Evolutionary conservation across 2,888 invertebrate species (phyloP), one percentile per base, ranked within the genome.

Genomic region (Scaptomyza cyrtandrae): DNA sequence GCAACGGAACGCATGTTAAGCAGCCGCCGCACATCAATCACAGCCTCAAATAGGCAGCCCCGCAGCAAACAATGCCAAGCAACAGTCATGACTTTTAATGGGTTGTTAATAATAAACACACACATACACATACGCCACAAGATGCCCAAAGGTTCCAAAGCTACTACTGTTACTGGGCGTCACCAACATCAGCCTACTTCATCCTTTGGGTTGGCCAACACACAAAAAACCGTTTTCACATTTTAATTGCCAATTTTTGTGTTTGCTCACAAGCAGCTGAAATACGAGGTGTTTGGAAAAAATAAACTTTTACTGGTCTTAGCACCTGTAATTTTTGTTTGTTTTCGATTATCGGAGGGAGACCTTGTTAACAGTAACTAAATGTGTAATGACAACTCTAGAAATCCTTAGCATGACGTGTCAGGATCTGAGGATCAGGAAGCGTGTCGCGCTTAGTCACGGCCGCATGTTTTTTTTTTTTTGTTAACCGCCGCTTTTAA

Each of bases 11-110:
- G 24, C 24, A 64, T 62, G 65, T 56, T 58, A 62, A 63, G n/a
- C 75, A 69, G 65, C 62, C 70, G 74, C 81, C 71, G 75, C 29
- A 81, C 82, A 83, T 83, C 83, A 83, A 83, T 83, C 83, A 86
- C 75, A 52, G 73, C 65, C 65, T 64, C 83, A 78, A 82, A 82
- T 86, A 82, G 86, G 84, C 69, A 69, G 68, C 66, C 68, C 29
- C 46, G 10, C 13, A 11, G 33, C 33, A 13, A 50, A 16, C 89
- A 89, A 89, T 69, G 79, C 75, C 80, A 77, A 78, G 76, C 81
- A 73, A 84, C 75, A 89, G 90, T 89, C 89, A 89, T 80, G 84
- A 68, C 77, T 87, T 89, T 89, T 89, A 89, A 89, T 88, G 86
- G 86, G 74, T 78, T 86, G 88, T 80, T 89, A 88, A 89, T 89